Evolutionary conservation across 2,113 vertebrate species (phyloP), one percentile per base, ranked within the genome.

Genomic region (Pseudorhombus dupliciocellatus): DNA sequence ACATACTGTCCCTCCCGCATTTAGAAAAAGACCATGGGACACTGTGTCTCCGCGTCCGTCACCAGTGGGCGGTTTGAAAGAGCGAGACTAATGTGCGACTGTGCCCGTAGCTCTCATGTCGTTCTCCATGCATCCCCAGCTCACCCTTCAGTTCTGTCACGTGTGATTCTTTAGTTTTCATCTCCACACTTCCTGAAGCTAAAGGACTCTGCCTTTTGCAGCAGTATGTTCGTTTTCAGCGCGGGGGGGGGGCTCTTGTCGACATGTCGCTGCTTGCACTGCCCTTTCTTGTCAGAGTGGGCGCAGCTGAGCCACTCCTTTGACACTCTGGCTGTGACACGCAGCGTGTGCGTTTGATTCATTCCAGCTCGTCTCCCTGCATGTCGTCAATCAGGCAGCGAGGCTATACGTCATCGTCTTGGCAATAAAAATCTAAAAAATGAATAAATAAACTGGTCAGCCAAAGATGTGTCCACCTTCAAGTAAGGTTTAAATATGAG

Each of bases 301-400:
- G 60, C 10, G 7, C 28, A 4, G 77, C 61, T 3, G 69, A 86
- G 71, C 83, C 70, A 52, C 53, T 77, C 30, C 21, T 74, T 67
- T 77, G 70, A 76, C 62, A 83, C 60, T 31, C 42, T 20, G 54
- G 76, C 83, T 79, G 71, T 66, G 74, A 84, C 78, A 69, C 66
- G n/a, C 46, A 5, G 16, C 15, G 50, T 10, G 61, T 7, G 15
- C 22, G 7, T 81, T 83, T 77, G 84, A 88, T 88, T 77, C 79
- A 81, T 84, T 81, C 75, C 77, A 56, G 73, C 81, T 79, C 37
- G 14, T 71, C 79, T 79, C 77, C 54, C 67, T 14, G 67, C 67
- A 26, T 73, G 66, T 46, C 58, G 71, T 77, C 81, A 83, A 61
- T 55, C 31, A 11, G 59, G 65, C 46, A 11, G 0, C 58, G 68